These are phyloP conservation scores for Aphidius gifuensis DNA, from an alignment of 1,140 invertebrate species.

Conservation along the genomic window DNA sequence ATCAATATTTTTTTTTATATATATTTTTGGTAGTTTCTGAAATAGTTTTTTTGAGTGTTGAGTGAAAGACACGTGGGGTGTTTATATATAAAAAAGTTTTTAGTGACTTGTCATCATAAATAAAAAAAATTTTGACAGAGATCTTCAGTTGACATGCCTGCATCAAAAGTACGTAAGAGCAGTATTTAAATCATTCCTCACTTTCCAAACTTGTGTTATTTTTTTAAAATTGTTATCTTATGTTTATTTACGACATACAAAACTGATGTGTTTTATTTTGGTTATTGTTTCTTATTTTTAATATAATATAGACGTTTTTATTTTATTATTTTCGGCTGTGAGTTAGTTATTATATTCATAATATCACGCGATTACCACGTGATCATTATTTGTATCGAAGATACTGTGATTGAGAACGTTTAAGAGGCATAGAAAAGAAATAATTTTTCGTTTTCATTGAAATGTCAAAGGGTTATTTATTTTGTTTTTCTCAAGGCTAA, in stretches of 20 bases:
- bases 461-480: too few relatives aligned
- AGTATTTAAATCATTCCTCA: neutral
- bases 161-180: conserved; percentile 20
- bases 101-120: too few relatives aligned
- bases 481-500: too few relatives aligned
- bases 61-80: neutral
- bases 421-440: too few relatives aligned
- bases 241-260: neutral
- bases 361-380: neutral
- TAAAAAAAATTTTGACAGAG: neutral
- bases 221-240: neutral
- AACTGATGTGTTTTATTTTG: neutral
- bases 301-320: neutral
- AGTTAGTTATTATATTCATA: neutral
- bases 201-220: too few relatives aligned
- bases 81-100: too few relatives aligned
- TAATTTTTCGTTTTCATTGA: too few relatives aligned
- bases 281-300: neutral
- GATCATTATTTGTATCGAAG: neutral
- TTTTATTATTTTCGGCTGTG: neutral
- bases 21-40: neutral
- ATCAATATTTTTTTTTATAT: too few relatives aligned
- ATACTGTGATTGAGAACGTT: neutral
- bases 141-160: conserved; percentile 13
- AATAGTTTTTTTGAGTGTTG: neutral